A percentile compares a stretch with the other conserved stretches of the same genome.
These are phyloP conservation scores for Nemotelus pantherinus DNA, from an alignment of 2,888 invertebrate genomes.

Conservation along the genomic window DNA sequence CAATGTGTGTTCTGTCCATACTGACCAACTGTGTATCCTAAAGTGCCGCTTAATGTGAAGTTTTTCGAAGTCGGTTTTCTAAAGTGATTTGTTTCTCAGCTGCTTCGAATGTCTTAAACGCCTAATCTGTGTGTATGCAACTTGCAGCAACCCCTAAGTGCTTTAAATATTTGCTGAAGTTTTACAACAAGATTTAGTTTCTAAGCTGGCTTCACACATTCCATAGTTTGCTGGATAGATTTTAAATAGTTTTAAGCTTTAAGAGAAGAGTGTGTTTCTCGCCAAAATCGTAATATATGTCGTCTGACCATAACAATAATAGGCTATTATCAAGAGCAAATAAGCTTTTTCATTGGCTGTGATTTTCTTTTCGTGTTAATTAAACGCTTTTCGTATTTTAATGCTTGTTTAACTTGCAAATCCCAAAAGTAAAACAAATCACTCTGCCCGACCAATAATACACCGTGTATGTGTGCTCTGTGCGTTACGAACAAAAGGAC, in stretches of 20 bases:
- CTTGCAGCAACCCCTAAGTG: slow-evolving; percentile 10
- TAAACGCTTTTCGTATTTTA: slow-evolving; percentile 13
- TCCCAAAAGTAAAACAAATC: slow-evolving; percentile 29
- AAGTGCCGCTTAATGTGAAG: slow-evolving; percentile 39
- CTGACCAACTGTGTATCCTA: slow-evolving; percentile 22
- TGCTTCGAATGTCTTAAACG: neutral
- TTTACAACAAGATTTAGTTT: slow-evolving; percentile 22
- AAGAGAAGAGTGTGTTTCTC: neutral
- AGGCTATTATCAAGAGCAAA: neutral
- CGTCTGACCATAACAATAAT: slow-evolving; percentile 29
- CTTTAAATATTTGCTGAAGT: slow-evolving; percentile 30
- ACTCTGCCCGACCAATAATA: neutral
- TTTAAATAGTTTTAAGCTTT: neutral
- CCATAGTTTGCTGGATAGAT: neutral
- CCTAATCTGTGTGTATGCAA: slow-evolving; percentile 1
- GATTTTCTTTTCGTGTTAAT: slow-evolving; percentile 16
- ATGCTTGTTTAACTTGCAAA: slow-evolving; percentile 9
- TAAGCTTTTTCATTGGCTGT: slow-evolving; percentile 18
- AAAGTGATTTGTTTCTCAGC: neutral
- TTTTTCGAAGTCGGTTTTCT: slow-evolving; percentile 19
- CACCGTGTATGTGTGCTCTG: neutral
- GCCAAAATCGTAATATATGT: slow-evolving; percentile 1
- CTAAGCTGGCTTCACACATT: slow-evolving; percentile 1
- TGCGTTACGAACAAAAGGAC: neutral
- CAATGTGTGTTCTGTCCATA: neutral